These are phyloP conservation scores for Corythoichthys haematopterus DNA, from an alignment of 2,113 vertebrate species.

Conservation along the genomic window DNA sequence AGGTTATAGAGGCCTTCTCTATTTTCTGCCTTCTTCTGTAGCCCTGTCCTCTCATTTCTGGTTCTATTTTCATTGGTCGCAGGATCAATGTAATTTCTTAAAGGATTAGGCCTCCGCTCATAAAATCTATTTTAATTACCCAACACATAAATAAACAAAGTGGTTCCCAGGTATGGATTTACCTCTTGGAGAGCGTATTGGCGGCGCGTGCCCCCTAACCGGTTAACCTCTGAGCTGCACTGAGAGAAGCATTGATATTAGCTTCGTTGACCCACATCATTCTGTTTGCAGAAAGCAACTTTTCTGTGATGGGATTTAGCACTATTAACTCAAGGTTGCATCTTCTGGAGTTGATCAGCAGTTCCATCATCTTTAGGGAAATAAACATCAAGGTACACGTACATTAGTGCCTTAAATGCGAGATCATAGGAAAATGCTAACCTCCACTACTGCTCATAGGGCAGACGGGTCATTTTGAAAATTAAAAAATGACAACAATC, in stretches of 20 bases:
- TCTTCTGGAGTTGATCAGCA: not conserved
- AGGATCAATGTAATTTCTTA: conserved; percentile 65
- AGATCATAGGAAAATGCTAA: too few relatives aligned
- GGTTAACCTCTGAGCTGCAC: conserved; percentile 46
- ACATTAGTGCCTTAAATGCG: too few relatives aligned
- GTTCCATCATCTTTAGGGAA: not conserved
- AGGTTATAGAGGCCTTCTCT: conserved; percentile 62
- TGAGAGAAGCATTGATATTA: not conserved
- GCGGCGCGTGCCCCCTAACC: conserved; percentile 40
- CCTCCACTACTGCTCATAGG: too few relatives aligned
- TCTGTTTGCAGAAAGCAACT: not conserved
- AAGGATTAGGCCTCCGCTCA: conserved; percentile 61
- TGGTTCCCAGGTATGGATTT: conserved; percentile 55
- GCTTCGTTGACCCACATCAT: not conserved
- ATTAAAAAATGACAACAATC: too few relatives aligned
- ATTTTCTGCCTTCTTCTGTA: conserved; percentile 43
- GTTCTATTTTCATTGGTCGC: conserved; percentile 12
- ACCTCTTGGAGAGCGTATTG: conserved; percentile 48
- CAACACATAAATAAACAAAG: conserved; percentile 68
- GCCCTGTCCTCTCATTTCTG: conserved; percentile 31
- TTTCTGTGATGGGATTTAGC: not conserved
- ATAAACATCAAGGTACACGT: not conserved
- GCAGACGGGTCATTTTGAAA: too few relatives aligned
- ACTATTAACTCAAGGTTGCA: not conserved
- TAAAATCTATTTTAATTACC: conserved; percentile 74